Evolutionary conservation across 2,888 invertebrate genomes (phyloP).

Genomic region (Seladonia tumulorum): DNA sequence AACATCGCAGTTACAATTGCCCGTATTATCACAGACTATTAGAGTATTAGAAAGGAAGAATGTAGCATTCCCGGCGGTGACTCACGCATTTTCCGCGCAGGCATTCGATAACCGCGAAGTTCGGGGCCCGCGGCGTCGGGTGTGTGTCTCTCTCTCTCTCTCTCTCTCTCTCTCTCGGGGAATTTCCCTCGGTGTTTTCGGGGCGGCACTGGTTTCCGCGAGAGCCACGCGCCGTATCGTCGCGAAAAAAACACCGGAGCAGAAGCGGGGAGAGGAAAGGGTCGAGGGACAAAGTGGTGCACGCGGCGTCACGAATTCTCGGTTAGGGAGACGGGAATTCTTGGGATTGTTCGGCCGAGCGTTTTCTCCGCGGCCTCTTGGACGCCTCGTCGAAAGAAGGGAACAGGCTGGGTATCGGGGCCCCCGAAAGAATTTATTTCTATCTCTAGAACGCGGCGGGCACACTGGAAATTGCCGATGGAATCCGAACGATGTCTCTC

Average conservation of each 20-base stretch:
- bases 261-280: constrained; percentile 41
- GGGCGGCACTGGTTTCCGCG: constrained; percentile 6
- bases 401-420: constrained; percentile 1
- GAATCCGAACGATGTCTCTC: constrained; percentile 2
- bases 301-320: constrained; percentile 48
- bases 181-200: constrained; percentile 29
- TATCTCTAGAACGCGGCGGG: constrained; percentile 14
- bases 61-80: not conserved
- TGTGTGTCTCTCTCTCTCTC: not conserved
- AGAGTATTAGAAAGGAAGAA: not conserved
- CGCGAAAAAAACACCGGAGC: constrained; percentile 26
- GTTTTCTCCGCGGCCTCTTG: constrained; percentile 32
- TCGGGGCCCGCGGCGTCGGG: not conserved
- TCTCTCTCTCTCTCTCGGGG: not conserved
- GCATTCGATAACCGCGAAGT: not conserved
- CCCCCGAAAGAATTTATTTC: constrained; percentile 46
- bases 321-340: constrained; percentile 62
- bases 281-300: constrained; percentile 43
- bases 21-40: not conserved
- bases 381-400: constrained; percentile 43
- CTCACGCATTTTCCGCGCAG: not conserved
- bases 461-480: constrained; percentile 2
- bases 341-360: constrained; percentile 61
- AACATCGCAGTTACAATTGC: not conserved
- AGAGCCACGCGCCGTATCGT: constrained; percentile 27